Percentiles rank a stretch among this genome's conserved stretches.
These are phyloP conservation scores for Trichosurus vulpecula DNA, from an alignment of 2,797 vertebrate species.

Conservation along the genomic window DNA sequence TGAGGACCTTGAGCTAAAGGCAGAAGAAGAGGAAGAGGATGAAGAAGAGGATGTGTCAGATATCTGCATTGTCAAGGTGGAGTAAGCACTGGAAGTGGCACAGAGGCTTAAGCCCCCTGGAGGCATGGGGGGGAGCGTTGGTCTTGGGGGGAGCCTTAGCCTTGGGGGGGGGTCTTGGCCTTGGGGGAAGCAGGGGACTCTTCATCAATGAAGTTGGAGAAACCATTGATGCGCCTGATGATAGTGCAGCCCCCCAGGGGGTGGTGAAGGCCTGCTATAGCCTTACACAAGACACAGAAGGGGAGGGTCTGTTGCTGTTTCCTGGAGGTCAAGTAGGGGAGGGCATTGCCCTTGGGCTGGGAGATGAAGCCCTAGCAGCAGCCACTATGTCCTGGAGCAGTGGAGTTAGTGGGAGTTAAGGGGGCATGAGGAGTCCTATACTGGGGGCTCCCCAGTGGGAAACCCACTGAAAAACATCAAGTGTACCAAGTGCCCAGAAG, in stretches of 20 bases:
- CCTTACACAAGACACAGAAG: slow-evolving; percentile 81
- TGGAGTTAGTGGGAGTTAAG: slow-evolving; percentile 78
- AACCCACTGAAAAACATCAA: slow-evolving; percentile 84
- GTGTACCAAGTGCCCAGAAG: slow-evolving; percentile 93
- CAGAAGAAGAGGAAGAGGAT: slow-evolving; percentile 83
- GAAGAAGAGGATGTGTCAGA: slow-evolving; percentile 86
- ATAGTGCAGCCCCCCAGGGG: slow-evolving; percentile 71
- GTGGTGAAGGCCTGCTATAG: slow-evolving; percentile 85
- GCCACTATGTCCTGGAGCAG: slow-evolving; percentile 77
- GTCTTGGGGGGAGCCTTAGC: slow-evolving; percentile 33
- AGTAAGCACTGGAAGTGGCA: slow-evolving; percentile 79
- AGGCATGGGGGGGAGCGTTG: background rate
- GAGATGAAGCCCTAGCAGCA: slow-evolving; percentile 78
- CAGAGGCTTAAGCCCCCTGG: slow-evolving; percentile 67
- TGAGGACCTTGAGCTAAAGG: slow-evolving; percentile 86
- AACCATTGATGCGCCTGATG: slow-evolving; percentile 68
- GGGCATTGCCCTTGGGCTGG: slow-evolving; percentile 70
- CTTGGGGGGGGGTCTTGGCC: slow-evolving; percentile 78
- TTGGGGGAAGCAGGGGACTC: slow-evolving; percentile 48
- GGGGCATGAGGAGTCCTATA: slow-evolving; percentile 74
- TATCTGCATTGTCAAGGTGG: slow-evolving; percentile 89
- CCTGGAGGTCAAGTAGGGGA: slow-evolving; percentile 76
- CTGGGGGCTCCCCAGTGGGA: slow-evolving; percentile 64
- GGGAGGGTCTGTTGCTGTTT: slow-evolving; percentile 82
- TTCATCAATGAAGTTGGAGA: slow-evolving; percentile 72